phyloP scores from a whole-genome alignment of 2,113 vertebrate genomes.

The Ptilonorhynchus violaceus region DNA sequence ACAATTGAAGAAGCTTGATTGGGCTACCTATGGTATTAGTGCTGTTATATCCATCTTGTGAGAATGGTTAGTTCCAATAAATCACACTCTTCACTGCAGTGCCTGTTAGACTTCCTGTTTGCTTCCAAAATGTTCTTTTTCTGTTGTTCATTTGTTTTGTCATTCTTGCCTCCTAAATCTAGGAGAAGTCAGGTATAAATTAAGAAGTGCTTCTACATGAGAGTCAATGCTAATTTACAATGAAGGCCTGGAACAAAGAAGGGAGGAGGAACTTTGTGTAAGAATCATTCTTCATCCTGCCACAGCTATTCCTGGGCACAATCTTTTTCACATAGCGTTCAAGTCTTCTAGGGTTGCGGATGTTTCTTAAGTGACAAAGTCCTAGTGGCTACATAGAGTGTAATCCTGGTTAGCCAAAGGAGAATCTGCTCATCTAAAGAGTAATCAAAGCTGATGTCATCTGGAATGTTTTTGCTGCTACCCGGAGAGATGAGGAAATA shows the following conservation, averaged over 20 bases:
- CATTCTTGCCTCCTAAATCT: not conserved
- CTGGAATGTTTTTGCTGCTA: conserved; percentile 4
- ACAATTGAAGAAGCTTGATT: conserved; percentile 64
- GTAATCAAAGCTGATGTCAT: conserved; percentile 53
- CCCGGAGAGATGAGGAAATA: conserved; percentile 17
- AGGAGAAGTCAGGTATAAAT: not conserved
- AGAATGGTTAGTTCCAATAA: not conserved
- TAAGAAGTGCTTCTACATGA: not conserved
- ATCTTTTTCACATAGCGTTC: not conserved
- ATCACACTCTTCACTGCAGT: not conserved
- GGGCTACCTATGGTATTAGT: not conserved
- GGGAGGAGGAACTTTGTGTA: not conserved
- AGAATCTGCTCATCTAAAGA: not conserved
- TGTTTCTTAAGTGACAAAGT: not conserved
- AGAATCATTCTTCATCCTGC: not conserved
- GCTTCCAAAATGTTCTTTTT: not conserved
- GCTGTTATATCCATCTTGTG: not conserved
- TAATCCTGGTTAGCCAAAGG: not conserved
- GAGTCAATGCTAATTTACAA: not conserved
- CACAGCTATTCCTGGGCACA: not conserved
- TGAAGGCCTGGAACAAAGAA: not conserved
- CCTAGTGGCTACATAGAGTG: not conserved
- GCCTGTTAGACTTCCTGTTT: not conserved
- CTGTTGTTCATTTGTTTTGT: not conserved
- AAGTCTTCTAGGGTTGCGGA: not conserved